These are phyloP conservation scores for Pseudochromis fuscus DNA, from an alignment of 2,797 vertebrate genomes.

Conservation along the genomic window DNA sequence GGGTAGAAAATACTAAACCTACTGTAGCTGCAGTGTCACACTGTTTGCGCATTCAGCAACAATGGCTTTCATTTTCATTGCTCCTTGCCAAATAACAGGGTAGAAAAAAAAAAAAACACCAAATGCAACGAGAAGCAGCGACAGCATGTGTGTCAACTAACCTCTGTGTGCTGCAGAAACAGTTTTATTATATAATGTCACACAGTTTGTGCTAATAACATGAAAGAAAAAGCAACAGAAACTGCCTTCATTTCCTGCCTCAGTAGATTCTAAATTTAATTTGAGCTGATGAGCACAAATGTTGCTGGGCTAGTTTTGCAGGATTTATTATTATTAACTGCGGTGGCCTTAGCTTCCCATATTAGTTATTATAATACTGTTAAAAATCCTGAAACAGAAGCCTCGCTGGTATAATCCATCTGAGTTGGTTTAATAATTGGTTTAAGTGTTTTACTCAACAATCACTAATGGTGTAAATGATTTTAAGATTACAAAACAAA, in stretches of 20 bases:
- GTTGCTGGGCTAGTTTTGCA: conserved; percentile 51
- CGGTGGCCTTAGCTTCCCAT: conserved; percentile 37
- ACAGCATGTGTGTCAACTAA: conserved; percentile 45
- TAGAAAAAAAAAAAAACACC: conserved; percentile 17
- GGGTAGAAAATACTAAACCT: conserved; percentile 66
- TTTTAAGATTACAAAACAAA: conserved; percentile 29
- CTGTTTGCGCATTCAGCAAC: conserved; percentile 47
- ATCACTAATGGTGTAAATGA: conserved; percentile 25
- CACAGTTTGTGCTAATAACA: conserved; percentile 53
- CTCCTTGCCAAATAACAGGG: conserved; percentile 40
- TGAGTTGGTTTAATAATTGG: conserved; percentile 38
- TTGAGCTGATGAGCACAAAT: conserved; percentile 69
- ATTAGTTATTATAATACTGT: conserved; percentile 48
- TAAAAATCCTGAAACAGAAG: conserved; percentile 43
- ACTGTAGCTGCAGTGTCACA: conserved; percentile 40
- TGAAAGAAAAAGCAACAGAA: conserved; percentile 57
- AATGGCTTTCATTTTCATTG: conserved; percentile 40
- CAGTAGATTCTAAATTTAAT: conserved; percentile 67
- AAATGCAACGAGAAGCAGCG: conserved; percentile 30
- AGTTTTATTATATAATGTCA: conserved; percentile 54
- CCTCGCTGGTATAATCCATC: conserved; percentile 44
- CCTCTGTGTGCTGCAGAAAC: conserved; percentile 39
- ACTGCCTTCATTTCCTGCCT: conserved; percentile 41
- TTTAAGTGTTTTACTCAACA: conserved; percentile 46
- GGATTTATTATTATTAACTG: conserved; percentile 65